phyloP scores from a whole-genome alignment of 2,888 invertebrate genomes.

The Lasioglossum figueresi region DNA sequence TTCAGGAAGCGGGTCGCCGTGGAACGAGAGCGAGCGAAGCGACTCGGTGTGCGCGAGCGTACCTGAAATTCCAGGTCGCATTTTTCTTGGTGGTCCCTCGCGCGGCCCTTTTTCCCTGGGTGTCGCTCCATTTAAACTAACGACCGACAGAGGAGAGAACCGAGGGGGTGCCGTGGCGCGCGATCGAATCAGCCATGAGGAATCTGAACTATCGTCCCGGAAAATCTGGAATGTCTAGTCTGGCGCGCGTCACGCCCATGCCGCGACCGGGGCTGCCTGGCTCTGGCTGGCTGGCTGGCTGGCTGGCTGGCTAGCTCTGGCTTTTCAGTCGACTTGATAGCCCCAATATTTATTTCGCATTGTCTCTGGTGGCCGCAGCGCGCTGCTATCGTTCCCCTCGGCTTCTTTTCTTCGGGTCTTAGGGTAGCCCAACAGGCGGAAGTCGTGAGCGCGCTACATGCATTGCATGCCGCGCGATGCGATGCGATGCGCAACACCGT shows the following conservation, averaged over 20 bases:
- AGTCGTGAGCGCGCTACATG: slow-evolving; percentile 57
- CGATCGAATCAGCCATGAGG: slow-evolving; percentile 63
- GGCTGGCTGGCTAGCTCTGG: slow-evolving; percentile 4
- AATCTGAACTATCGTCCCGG: slow-evolving; percentile 66
- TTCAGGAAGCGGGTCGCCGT: background rate
- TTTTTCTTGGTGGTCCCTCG: slow-evolving; percentile 53
- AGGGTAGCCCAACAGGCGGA: slow-evolving; percentile 47
- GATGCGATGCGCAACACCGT: slow-evolving; percentile 64
- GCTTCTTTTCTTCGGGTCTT: slow-evolving; percentile 45
- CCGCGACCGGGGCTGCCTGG: slow-evolving; percentile 17
- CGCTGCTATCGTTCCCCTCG: slow-evolving; percentile 51
- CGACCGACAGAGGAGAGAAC: slow-evolving; percentile 55
- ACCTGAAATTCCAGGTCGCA: slow-evolving; percentile 62
- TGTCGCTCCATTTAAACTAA: slow-evolving; percentile 64
- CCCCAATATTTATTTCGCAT: slow-evolving; percentile 72
- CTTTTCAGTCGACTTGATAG: slow-evolving; percentile 58
- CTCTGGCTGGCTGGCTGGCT: slow-evolving; percentile 6
- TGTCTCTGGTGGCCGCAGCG: slow-evolving; percentile 48
- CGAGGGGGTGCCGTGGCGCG: background rate
- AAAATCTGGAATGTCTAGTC: slow-evolving; percentile 63
- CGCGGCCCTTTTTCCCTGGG: slow-evolving; percentile 46
- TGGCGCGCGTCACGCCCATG: slow-evolving; percentile 55
- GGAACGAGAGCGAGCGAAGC: background rate
- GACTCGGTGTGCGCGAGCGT: slow-evolving; percentile 1
- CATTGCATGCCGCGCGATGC: slow-evolving; percentile 61